A percentile compares a stretch with the other conserved stretches of the same genome.
Evolutionary conservation across 1,140 invertebrate genomes (phyloP).

Genomic region (Scaptomyza montana): DNA sequence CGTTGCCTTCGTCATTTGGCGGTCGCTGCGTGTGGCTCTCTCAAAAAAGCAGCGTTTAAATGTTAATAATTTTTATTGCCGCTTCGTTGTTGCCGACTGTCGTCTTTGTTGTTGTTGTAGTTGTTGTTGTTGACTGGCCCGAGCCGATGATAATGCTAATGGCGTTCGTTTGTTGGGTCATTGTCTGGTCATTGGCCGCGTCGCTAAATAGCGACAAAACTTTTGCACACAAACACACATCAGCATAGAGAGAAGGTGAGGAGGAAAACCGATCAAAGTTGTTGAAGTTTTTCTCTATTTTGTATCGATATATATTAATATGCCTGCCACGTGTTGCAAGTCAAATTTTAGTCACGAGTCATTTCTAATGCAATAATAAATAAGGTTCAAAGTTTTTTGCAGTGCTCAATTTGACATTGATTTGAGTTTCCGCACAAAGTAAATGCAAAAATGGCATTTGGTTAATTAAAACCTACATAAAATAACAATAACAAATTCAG

Average conservation of each 20-base stretch:
- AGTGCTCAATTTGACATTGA: slow-evolving; percentile 61
- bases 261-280: neutral
- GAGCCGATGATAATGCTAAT: slow-evolving; percentile 77
- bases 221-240: slow-evolving; percentile 67
- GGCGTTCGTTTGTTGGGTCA: slow-evolving; percentile 75
- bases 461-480: slow-evolving; percentile 70
- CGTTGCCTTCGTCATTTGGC: slow-evolving; percentile 41
- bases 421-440: slow-evolving; percentile 56
- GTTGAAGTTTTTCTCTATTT: no score
- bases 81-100: slow-evolving; percentile 53
- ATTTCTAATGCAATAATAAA: neutral
- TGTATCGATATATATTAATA: slow-evolving; percentile 13
- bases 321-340: slow-evolving; percentile 32
- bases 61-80: slow-evolving; percentile 81
- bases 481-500: slow-evolving; percentile 51
- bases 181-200: slow-evolving; percentile 82
- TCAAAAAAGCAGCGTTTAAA: slow-evolving; percentile 69
- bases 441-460: slow-evolving; percentile 55
- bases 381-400: slow-evolving; percentile 20
- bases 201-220: slow-evolving; percentile 57
- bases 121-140: slow-evolving; percentile 22
- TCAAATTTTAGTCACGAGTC: slow-evolving; percentile 7
- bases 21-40: slow-evolving; percentile 51
- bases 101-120: slow-evolving; percentile 38
- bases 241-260: slow-evolving; percentile 8